Conservation (phyloP, 2,113 vertebrate species). For the Ammodytes marinus region DNA sequence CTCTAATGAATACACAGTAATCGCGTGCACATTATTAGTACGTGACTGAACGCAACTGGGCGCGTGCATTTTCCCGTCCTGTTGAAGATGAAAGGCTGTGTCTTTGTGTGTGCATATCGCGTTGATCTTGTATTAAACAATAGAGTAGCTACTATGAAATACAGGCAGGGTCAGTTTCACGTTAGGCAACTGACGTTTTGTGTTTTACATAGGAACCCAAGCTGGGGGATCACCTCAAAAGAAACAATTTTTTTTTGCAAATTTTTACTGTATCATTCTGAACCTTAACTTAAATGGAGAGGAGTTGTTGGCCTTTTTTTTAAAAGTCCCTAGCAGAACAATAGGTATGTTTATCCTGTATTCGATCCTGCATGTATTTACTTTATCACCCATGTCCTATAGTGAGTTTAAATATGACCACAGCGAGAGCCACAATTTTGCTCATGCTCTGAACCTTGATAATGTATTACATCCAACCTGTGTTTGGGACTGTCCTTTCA, state of each 20-base stretch:
- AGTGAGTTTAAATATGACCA: not conserved
- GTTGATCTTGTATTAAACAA: conserved; percentile 40
- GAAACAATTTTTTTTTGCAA: not conserved
- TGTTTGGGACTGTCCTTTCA: not conserved
- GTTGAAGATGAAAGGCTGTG: conserved; percentile 41
- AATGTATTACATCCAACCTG: not conserved
- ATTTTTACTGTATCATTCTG: conserved; percentile 28
- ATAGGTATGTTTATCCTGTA: not conserved
- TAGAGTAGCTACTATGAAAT: conserved; percentile 35
- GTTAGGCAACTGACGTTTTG: conserved; percentile 20
- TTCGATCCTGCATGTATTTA: not conserved
- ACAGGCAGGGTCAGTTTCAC: conserved; percentile 28
- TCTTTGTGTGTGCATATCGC: conserved; percentile 34
- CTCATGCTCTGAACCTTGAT: not conserved
- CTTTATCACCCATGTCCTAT: not conserved
- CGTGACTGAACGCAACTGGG: conserved; percentile 23
- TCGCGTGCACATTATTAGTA: conserved; percentile 1
- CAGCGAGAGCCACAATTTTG: not conserved
- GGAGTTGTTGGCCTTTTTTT: not conserved
- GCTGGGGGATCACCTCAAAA: conserved; percentile 24
- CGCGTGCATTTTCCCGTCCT: conserved; percentile 10
- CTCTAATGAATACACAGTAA: conserved; percentile 13
- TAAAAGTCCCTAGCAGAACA: conserved; percentile 9
- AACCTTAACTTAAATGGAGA: conserved; percentile 9
- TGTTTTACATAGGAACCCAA: conserved; percentile 2